Evolutionary conservation across 2,888 invertebrate genomes (phyloP), one percentile per base, ranked within the genome.

Genomic region (Nasonovia ribisnigri): DNA sequence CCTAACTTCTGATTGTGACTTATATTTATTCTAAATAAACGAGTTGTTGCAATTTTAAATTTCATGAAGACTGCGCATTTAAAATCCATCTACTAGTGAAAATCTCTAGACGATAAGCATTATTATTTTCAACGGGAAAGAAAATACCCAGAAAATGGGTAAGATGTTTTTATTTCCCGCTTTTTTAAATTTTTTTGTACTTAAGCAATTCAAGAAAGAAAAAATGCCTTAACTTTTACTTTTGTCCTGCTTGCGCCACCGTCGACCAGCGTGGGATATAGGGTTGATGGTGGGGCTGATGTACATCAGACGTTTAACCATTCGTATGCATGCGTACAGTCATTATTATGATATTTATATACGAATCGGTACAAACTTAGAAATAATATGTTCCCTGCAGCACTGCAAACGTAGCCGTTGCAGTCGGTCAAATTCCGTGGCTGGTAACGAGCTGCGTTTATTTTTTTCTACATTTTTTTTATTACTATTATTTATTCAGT

Each of bases 401-500:
- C 36, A 77, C 36, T 77, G 20, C 6, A 77, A 77, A 77, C 36
- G 77, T 77, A 20, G 36, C 36, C 36, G 8, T 36, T 77, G n/a
- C 77, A 77, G 36, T 77, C 77, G 36, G 77, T 36, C 36, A 36
- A 36, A 77, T 36, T 36, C 77, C 20, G 77, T 36, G 77, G 20
- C 16, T 77, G 77, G 20, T 60, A 60, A 57, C 26, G 77, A 77
- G 36, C 36, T 36, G 20, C 36, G 20, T 90, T 89, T n/a, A 46
- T 60, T 60, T 43, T 29, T 42, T 29, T 36, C 24, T 88, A 54
- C n/a, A 36, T 26, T 88, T 24, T 51, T 42, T 26, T 88, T 57
- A 43, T 43, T 60, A 60, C 36, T 77, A 90, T 90, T 84, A 90
- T 90, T 90, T 51, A 84, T 90, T 77, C 51, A 16, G 77, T 77